phyloP scores from a whole-genome alignment of 2,797 vertebrate genomes.

The Ctenochaetus hawaiiensis region DNA sequence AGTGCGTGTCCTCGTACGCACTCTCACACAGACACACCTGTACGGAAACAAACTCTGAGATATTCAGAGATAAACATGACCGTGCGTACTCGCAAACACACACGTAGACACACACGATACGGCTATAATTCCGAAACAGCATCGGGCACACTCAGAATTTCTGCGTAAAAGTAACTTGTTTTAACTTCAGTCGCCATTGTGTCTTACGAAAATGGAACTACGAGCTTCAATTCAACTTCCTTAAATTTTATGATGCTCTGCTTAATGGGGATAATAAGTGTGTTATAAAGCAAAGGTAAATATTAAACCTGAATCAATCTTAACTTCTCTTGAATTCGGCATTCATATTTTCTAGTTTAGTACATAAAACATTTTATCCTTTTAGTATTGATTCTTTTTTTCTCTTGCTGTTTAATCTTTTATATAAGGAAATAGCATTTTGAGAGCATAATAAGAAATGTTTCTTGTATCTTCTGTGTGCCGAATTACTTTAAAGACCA shows the following conservation, averaged over 20 bases:
- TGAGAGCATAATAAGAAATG: rapidly evolving
- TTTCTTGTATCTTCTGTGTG: not conserved
- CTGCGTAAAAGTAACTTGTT: too few relatives aligned
- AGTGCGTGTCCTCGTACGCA: too few relatives aligned
- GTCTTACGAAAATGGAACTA: rapidly evolving
- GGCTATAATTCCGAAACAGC: too few relatives aligned
- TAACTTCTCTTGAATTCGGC: not conserved
- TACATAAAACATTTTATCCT: not conserved
- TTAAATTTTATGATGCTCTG: rapidly evolving
- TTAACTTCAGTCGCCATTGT: rapidly evolving
- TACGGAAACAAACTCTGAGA: too few relatives aligned
- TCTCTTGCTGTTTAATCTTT: not conserved
- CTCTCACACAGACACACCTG: too few relatives aligned
- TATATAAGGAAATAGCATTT: not conserved
- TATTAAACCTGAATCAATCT: rapidly evolving
- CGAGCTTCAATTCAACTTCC: not conserved
- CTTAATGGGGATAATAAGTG: rapidly evolving
- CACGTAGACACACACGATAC: too few relatives aligned
- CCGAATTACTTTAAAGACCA: slow-evolving; percentile 11
- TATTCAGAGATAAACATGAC: too few relatives aligned
- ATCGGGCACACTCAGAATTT: too few relatives aligned
- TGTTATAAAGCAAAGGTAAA: rapidly evolving
- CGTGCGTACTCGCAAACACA: too few relatives aligned
- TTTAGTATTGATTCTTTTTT: not conserved
- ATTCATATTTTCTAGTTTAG: not conserved